Evolutionary conservation across 2,888 invertebrate genomes (phyloP), one percentile per base, ranked within the genome.

Genomic region (Lasioglossum lativentre): DNA sequence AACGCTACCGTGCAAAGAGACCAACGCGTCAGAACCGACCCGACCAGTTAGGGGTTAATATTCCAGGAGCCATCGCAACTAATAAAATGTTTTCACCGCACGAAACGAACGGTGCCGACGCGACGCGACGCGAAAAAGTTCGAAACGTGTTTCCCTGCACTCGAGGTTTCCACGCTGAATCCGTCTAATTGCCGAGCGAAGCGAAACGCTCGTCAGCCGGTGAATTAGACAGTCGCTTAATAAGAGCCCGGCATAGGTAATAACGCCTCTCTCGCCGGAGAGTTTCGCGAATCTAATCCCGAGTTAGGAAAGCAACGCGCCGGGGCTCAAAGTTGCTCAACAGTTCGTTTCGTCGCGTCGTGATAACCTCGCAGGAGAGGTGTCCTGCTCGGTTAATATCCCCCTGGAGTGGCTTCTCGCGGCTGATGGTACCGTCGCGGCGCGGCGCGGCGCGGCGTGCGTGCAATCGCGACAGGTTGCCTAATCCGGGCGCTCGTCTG

Each of bases 251-350:
- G 72, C 42, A 34, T 34, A 27, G 78, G 78, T 82, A 84, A 84
- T 80, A 59, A 84, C 78, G 59, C 74, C 71, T 80, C 56, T 40
- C 68, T 59, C 47, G 34, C 66, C 8, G 34, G 38, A 68, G 38
- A 38, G 66, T 86, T 79, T 74, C 78, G 79, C 78, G 73, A 78
- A 45, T 75, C 78, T 86, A 85, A 89, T 89, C 78, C 75, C 66
- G 66, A 27, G 77, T 85, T 82, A 79, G 77, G 82, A 75, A 90
- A 90, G 70, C 42, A 38, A 8, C 38, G 59, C 52, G 27, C 59
- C 4, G 14, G 27, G 1, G n/a, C 56, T 27, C 1, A 27, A 12
- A 23, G 23, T 68, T 68, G 68, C 38, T 23, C 68, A 68, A 68
- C 66, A 19, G 30, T 66, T 34, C 66, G 66, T 59, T 30, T 59